Percentiles rank a stretch among this genome's conserved stretches.
Conservation (phyloP, 2,888 invertebrate species). For the Aphidius colemani region DNA sequence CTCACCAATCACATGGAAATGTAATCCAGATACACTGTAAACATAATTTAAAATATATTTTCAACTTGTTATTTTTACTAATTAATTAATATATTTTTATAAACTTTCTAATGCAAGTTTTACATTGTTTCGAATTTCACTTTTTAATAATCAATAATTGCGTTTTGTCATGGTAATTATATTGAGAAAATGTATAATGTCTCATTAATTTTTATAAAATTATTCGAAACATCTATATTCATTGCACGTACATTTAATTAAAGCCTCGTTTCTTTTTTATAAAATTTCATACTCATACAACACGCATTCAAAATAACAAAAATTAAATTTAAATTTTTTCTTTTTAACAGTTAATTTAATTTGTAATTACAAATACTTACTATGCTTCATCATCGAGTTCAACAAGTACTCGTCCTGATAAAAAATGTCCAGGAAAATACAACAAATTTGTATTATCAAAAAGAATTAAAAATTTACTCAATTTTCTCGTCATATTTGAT, state of each 20-base stretch:
- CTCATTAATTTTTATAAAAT: not conserved
- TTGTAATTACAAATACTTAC: conserved; percentile 44
- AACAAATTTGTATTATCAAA: conserved; percentile 92
- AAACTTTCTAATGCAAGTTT: conserved; percentile 9
- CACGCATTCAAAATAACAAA: too few relatives aligned
- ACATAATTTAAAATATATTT: not conserved
- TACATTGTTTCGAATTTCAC: not conserved
- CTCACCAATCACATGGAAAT: conserved; percentile 93
- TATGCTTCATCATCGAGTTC: conserved; percentile 90
- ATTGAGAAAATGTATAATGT: not conserved
- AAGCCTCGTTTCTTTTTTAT: too few relatives aligned
- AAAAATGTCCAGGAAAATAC: conserved; percentile 92
- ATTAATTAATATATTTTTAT: not conserved
- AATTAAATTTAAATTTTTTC: too few relatives aligned
- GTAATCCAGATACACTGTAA: conserved; percentile 71
- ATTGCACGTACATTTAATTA: too few relatives aligned
- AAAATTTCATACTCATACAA: too few relatives aligned
- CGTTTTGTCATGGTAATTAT: too few relatives aligned
- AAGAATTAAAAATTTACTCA: conserved; percentile 89
- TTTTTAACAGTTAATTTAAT: not conserved
- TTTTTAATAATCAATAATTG: too few relatives aligned
- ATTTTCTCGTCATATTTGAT: conserved; percentile 76
- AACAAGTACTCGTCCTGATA: conserved; percentile 88
- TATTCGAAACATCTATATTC: too few relatives aligned
- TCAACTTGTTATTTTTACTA: not conserved